Percentiles rank a stretch among this genome's conserved stretches.
These are phyloP conservation scores for Leuciscus waleckii DNA, from an alignment of 2,797 vertebrate species.

Conservation along the genomic window DNA sequence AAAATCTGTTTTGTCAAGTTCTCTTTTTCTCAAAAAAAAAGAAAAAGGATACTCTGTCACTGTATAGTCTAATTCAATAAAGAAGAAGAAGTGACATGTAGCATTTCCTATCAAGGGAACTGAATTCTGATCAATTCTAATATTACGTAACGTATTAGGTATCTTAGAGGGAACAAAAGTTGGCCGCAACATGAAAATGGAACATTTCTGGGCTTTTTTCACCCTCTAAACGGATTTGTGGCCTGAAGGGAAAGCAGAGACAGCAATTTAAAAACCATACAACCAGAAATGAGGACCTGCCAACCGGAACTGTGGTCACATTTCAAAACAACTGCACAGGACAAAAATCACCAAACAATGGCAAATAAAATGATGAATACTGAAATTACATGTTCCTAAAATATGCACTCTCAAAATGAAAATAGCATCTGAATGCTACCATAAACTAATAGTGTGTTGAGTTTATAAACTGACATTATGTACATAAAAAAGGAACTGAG, in stretches of 20 bases:
- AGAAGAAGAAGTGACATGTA: slow-evolving; percentile 40
- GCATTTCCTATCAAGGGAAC: slow-evolving; percentile 9
- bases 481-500: background rate
- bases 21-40: background rate
- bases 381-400: slow-evolving; percentile 29
- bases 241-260: slow-evolving; percentile 18
- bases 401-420: background rate
- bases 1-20: slow-evolving; percentile 34
- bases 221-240: slow-evolving; percentile 7
- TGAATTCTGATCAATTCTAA: slow-evolving; percentile 15
- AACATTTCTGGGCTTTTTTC: slow-evolving; percentile 6
- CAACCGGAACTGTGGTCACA: slow-evolving; percentile 24
- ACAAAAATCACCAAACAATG: slow-evolving; percentile 15
- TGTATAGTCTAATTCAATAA: slow-evolving; percentile 19
- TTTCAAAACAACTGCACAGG: slow-evolving; percentile 1
- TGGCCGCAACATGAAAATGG: slow-evolving; percentile 25
- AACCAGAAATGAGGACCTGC: slow-evolving; percentile 17
- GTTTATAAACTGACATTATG: slow-evolving; percentile 17
- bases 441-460: slow-evolving; percentile 32
- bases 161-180: slow-evolving; percentile 22
- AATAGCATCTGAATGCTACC: slow-evolving; percentile 29
- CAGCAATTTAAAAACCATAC: background rate
- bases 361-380: slow-evolving; percentile 40
- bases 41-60: background rate
- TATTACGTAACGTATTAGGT: background rate